A percentile compares a stretch with the other conserved stretches of the same genome.
Evolutionary conservation across 2,888 invertebrate species (phyloP).

Genomic region (Tuta absoluta): DNA sequence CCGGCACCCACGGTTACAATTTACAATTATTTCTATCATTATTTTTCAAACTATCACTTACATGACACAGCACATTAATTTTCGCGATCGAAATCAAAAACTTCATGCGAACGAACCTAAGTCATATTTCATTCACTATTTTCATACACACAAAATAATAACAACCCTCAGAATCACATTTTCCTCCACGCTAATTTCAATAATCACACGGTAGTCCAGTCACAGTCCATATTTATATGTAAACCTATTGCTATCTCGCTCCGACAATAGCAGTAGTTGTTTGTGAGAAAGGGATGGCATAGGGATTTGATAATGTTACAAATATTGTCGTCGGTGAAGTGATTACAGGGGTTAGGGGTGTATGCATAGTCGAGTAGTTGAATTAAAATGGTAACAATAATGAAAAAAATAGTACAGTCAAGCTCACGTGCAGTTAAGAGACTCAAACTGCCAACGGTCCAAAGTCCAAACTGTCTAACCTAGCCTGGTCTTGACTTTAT

Average conservation of each 20-base stretch:
- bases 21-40: too few relatives aligned
- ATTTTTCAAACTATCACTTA: too few relatives aligned
- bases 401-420: too few relatives aligned
- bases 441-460: too few relatives aligned
- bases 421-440: too few relatives aligned
- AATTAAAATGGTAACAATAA: too few relatives aligned
- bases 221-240: slow-evolving; percentile 4
- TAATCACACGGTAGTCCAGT: slow-evolving; percentile 24
- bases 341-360: slow-evolving; percentile 43
- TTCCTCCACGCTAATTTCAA: slow-evolving; percentile 27
- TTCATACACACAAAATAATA: slow-evolving; percentile 16
- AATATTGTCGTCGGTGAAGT: slow-evolving; percentile 66
- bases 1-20: too few relatives aligned
- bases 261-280: not conserved
- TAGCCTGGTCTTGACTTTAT: too few relatives aligned
- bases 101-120: not conserved
- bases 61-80: not conserved
- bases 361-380: slow-evolving; percentile 46
- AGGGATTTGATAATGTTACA: slow-evolving; percentile 53
- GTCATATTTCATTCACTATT: slow-evolving; percentile 1
- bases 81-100: not conserved
- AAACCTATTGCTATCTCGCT: slow-evolving; percentile 14
- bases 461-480: too few relatives aligned
- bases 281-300: slow-evolving; percentile 30
- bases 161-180: slow-evolving; percentile 16